These are phyloP conservation scores for Sitta europaea DNA, from an alignment of 2,113 vertebrate species.

Conservation along the genomic window DNA sequence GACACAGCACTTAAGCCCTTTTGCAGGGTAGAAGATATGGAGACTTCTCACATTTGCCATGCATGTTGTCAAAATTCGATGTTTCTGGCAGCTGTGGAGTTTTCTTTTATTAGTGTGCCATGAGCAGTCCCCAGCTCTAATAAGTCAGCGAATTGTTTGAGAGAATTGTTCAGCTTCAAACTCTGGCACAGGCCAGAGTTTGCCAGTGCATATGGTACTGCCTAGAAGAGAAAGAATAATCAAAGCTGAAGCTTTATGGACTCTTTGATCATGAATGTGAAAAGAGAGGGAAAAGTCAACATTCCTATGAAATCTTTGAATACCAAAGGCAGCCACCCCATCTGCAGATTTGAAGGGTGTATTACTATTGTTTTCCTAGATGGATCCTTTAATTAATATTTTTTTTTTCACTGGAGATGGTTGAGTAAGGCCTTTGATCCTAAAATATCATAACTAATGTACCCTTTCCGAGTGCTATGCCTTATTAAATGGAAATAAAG, in stretches of 20 bases:
- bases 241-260: not conserved
- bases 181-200: not conserved
- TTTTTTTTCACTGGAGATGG: not conserved
- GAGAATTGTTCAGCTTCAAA: not conserved
- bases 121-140: not conserved
- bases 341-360: not conserved
- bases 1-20: not conserved
- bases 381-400: not conserved
- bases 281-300: not conserved
- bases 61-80: not conserved
- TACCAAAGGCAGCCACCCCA: not conserved
- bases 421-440: not conserved
- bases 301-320: not conserved
- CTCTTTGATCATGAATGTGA: not conserved
- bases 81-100: fast-evolving
- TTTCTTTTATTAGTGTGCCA: not conserved
- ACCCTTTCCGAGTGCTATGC: not conserved
- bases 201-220: not conserved
- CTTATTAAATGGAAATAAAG: not conserved
- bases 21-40: not conserved
- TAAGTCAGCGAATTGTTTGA: not conserved
- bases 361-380: not conserved
- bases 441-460: not conserved
- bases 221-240: not conserved
- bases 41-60: not conserved